A percentile compares a stretch with the other conserved stretches of the same genome.
Conservation (phyloP, 2,797 vertebrate species). For the Alca torda region DNA sequence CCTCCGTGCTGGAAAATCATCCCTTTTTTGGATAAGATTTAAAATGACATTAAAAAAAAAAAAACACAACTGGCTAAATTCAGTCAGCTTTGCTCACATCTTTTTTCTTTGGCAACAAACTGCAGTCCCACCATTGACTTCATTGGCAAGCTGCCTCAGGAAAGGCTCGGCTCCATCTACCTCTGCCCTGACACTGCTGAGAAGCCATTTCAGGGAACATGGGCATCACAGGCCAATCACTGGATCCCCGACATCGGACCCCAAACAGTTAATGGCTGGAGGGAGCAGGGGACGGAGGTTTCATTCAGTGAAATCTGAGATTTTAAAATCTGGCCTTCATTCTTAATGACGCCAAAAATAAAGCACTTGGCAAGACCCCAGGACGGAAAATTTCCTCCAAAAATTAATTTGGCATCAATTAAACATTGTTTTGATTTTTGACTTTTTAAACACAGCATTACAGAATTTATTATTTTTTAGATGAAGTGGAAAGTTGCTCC, state of each 20-base stretch:
- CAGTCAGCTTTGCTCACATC: not conserved
- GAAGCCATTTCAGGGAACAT: not conserved
- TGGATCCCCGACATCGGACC: not conserved
- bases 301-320: slow-evolving; percentile 3
- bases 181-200: not conserved
- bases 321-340: not conserved
- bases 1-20: not conserved
- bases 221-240: rapidly evolving
- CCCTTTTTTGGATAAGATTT: not conserved
- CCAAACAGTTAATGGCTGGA: not conserved
- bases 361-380: not conserved
- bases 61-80: not conserved
- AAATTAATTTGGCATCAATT: not conserved
- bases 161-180: not conserved
- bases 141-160: not conserved
- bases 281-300: not conserved
- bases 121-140: not conserved
- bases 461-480: not conserved
- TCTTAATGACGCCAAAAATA: not conserved
- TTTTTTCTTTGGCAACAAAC: not conserved
- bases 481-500: not conserved
- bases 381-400: not conserved
- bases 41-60: not conserved
- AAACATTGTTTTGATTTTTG: not conserved
- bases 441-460: not conserved